Conservation (phyloP, 2,888 invertebrate species). For the Diaperis boleti region DNA sequence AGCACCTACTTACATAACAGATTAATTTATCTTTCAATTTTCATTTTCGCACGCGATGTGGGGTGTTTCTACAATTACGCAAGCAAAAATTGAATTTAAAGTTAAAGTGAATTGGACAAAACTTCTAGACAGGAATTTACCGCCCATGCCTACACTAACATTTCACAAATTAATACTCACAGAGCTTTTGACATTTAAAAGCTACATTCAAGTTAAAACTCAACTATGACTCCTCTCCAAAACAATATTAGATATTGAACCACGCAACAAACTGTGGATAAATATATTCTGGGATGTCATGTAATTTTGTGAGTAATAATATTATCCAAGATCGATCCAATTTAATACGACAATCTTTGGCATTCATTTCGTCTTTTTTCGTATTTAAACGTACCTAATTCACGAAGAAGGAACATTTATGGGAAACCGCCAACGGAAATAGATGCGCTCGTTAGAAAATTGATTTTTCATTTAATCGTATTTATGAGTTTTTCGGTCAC, state of each 20-base stretch:
- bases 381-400: conserved; percentile 16
- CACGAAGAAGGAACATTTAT: conserved; percentile 2
- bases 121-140: no score
- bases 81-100: no score
- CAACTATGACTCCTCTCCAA: not conserved
- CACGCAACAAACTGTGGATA: not conserved
- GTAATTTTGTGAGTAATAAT: conserved; percentile 7
- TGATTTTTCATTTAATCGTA: conserved; percentile 36
- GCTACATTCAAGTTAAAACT: not conserved
- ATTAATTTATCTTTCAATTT: conserved; percentile 17
- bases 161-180: no score
- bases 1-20: no score
- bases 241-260: not conserved
- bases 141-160: no score
- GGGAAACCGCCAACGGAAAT: conserved; percentile 24
- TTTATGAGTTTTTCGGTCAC: conserved; percentile 28
- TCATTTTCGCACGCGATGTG: conserved; percentile 14
- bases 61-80: not conserved
- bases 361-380: conserved; percentile 5
- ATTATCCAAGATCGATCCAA: conserved; percentile 2
- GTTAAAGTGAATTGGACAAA: no score
- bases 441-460: conserved; percentile 31
- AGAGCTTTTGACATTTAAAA: no score
- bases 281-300: conserved; percentile 10
- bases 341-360: conserved; percentile 6